Base-by-base conservation (phyloP, 1,140 invertebrate species). In the Ganaspis sp. region DNA sequence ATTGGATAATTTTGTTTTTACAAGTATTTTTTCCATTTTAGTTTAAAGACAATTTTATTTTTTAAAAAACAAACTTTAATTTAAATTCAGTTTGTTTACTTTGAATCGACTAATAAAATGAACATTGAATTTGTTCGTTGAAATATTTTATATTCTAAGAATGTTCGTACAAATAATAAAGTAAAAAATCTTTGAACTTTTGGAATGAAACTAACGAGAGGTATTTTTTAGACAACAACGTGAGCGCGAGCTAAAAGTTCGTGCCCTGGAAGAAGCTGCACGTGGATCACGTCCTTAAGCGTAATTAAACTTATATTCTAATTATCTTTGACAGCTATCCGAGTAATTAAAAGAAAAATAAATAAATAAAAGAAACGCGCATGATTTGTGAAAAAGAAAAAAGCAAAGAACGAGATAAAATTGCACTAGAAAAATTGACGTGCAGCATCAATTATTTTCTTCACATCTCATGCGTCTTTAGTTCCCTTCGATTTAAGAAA, bases 191-290 rank as follows among this genome's bases (percentile, higher is more conserved):
- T 4, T 11, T 15, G 15, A 45, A 15, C 15, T 45, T 11, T 15
- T 11, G 69, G 9, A 49, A 53, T 75, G 53, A 74, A 72, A 82
- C 81, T 88, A 87, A 87, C 75, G 49, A 84, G 84, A 54, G 71
- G 71, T 88, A 76, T 88, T 86, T 92, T 93, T 86, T 90, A 94
- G 94, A 87, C 95, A 96, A 93, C 95, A 96, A 89, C 93, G 95
- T 72, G 95, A 97, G 86, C 93, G 96, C 64, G 96, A 96, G 91
- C 92, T 96, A 82, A 96, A 96, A 92, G 95, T 96, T 87, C 93
- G 96, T 85, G 95, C 95, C 74, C 92, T 97, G 81, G 96, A 96
- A 91, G 96, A 97, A 92, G 96, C 96, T 74, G 95, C 95, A 76
- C 93, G 95, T 88, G 95, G 95, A 83, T 94, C 94, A 83, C 92